phyloP scores from a whole-genome alignment of 37 sponge, comb jelly and placozoan species.

The Diacarnus erythraeanus region DNA sequence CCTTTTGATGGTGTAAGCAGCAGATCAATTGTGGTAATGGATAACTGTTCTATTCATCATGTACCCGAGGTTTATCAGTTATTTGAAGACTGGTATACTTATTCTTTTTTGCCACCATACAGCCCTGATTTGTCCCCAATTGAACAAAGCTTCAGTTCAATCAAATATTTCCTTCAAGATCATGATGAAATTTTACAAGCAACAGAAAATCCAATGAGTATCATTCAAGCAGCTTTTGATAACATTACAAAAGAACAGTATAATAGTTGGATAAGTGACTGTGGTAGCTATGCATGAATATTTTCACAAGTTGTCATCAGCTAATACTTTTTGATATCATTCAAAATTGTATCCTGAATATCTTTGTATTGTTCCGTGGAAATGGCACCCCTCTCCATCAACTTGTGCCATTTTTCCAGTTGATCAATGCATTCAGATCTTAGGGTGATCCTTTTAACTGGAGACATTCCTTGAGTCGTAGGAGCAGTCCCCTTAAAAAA shows the following conservation, averaged over 20 bases:
- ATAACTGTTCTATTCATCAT: conserved; percentile 59
- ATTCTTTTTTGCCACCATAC: conserved; percentile 52
- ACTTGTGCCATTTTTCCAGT: conserved; percentile 42
- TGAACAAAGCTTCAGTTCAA: conserved; percentile 39
- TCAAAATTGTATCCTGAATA: conserved; percentile 25
- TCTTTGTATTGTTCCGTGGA: conserved; percentile 24
- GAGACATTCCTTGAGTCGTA: conserved; percentile 9
- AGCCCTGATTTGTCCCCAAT: conserved; percentile 51
- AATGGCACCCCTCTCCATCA: conserved; percentile 38
- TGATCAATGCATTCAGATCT: conserved; percentile 46
- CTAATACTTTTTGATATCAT: conserved; percentile 40
- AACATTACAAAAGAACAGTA: conserved; percentile 14
- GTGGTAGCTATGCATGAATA: conserved; percentile 3
- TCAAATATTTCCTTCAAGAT: conserved; percentile 39
- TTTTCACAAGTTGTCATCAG: background rate
- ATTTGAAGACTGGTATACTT: conserved; percentile 25
- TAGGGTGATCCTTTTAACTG: conserved; percentile 18
- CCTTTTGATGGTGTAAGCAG: conserved; percentile 37
- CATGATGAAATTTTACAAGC: conserved; percentile 33
- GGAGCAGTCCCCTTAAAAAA: conserved; percentile 14
- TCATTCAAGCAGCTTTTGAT: conserved; percentile 44
- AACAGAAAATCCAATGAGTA: conserved; percentile 2
- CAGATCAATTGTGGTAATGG: conserved; percentile 44
- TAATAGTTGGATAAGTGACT: conserved; percentile 17
- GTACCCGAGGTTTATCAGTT: conserved; percentile 6